These are phyloP conservation scores for Melospiza georgiana DNA, from an alignment of 2,113 vertebrate species.

Conservation along the genomic window DNA sequence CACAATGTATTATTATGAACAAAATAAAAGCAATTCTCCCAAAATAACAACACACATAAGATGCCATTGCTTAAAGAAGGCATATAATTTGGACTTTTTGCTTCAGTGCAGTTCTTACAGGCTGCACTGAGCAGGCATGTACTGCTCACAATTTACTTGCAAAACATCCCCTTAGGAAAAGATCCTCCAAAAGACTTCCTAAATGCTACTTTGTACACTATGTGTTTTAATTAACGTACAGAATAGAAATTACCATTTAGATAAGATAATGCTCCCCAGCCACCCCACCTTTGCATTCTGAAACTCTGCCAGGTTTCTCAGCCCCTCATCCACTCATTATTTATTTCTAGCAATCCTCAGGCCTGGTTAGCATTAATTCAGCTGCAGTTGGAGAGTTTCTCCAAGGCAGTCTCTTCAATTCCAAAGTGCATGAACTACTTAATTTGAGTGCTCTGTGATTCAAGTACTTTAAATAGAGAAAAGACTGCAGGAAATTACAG, in stretches of 20 bases:
- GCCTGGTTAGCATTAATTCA: slow-evolving; percentile 4
- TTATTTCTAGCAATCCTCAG: neutral
- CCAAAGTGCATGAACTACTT: slow-evolving; percentile 64
- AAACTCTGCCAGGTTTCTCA: slow-evolving; percentile 19
- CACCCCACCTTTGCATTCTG: neutral
- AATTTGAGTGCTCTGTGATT: slow-evolving; percentile 65
- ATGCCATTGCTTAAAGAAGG: neutral
- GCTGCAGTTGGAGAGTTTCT: slow-evolving; percentile 55
- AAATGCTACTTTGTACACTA: slow-evolving; percentile 28
- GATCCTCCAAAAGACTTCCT: slow-evolving; percentile 2
- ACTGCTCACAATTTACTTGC: neutral
- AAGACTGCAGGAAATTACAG: slow-evolving; percentile 58
- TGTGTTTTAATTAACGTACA: slow-evolving; percentile 28
- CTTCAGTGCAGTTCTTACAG: neutral
- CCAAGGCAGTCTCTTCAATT: slow-evolving; percentile 64
- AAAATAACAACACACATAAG: neutral
- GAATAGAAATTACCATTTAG: slow-evolving; percentile 56
- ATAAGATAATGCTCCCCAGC: slow-evolving; percentile 43
- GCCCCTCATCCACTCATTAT: neutral
- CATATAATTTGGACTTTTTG: neutral
- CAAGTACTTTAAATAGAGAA: slow-evolving; percentile 65
- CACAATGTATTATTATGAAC: neutral
- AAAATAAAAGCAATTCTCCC: neutral
- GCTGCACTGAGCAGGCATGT: neutral
- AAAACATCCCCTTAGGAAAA: slow-evolving; percentile 24